These are phyloP conservation scores for Callocephalon fimbriatum DNA, from an alignment of 2,113 vertebrate genomes.

Conservation along the genomic window DNA sequence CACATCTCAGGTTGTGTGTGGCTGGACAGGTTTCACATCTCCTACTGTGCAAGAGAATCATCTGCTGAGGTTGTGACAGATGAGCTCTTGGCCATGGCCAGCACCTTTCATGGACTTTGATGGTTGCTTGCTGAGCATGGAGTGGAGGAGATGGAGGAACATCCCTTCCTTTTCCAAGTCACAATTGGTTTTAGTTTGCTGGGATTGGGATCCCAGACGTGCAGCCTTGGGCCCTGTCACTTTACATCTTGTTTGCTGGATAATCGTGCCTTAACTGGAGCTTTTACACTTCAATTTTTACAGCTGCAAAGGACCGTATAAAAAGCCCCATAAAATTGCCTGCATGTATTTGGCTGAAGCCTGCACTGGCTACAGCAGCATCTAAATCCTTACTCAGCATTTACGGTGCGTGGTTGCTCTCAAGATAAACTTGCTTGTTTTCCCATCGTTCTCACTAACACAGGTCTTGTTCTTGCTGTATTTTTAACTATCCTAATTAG, in stretches of 20 bases:
- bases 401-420: rapidly evolving
- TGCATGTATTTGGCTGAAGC: background rate
- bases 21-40: background rate
- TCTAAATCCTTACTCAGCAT: background rate
- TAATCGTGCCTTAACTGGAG: background rate
- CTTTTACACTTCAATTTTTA: background rate
- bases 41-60: background rate
- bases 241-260: background rate
- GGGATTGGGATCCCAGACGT: background rate
- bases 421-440: background rate
- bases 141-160: background rate
- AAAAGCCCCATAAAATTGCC: background rate
- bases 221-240: background rate
- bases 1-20: background rate
- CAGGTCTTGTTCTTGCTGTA: background rate
- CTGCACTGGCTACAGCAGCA: background rate
- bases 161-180: background rate
- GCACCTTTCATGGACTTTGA: background rate
- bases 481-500: background rate
- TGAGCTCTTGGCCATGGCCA: background rate
- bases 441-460: background rate
- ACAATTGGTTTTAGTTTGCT: background rate
- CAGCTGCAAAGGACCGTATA: background rate
- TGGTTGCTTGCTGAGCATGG: background rate
- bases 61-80: background rate